Evolutionary conservation across 1,140 invertebrate genomes (phyloP).

Genomic region (Temnothorax longispinosus): DNA sequence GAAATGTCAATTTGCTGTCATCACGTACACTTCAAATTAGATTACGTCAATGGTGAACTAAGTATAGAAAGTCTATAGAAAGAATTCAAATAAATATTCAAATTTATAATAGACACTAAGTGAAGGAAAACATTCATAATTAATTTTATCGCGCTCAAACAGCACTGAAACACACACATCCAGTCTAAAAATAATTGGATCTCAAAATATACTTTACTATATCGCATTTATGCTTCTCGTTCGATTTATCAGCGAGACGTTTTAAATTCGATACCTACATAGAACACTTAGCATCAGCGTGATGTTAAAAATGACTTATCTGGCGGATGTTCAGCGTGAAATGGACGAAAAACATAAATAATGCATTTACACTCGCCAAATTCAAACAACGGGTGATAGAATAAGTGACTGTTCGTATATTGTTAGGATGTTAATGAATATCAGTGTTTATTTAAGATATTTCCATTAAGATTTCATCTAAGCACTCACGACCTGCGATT

Average conservation of each 20-base stretch:
- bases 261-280: constrained; percentile 7
- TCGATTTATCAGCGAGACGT: constrained; percentile 5
- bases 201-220: background rate
- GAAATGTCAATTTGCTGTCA: background rate
- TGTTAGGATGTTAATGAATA: background rate
- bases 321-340: background rate
- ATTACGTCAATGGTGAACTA: background rate
- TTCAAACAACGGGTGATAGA: constrained; percentile 5
- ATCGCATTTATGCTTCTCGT: constrained; percentile 1
- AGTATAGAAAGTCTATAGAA: background rate
- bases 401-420: background rate
- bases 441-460: background rate
- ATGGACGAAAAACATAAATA: constrained; percentile 2
- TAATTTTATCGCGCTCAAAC: background rate
- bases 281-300: background rate
- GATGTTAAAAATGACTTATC: constrained; percentile 1
- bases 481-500: no score
- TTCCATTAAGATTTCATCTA: background rate
- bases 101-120: constrained; percentile 4
- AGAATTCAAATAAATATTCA: background rate
- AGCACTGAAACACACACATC: background rate
- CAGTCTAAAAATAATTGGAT: constrained; percentile 11
- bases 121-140: background rate
- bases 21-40: background rate
- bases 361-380: background rate